phyloP scores from a whole-genome alignment of 64 coral and sea anemone genomes.

The Orbicella faveolata region DNA sequence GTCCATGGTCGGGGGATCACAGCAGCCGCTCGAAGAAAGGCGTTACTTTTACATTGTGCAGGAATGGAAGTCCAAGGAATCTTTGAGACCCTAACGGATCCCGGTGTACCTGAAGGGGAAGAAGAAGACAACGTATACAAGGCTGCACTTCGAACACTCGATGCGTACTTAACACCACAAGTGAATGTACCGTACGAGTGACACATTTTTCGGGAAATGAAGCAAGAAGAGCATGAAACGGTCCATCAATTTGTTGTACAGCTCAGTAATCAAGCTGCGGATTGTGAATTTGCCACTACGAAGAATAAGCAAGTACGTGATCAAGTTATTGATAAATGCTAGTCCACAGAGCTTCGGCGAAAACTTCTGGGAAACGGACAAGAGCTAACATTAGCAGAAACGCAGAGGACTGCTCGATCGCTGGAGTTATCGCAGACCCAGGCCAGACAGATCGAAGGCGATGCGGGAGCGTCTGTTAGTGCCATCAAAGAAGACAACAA shows the following conservation, averaged over 20 bases:
- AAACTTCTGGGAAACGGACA: slow-evolving; percentile 11
- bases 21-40: neutral
- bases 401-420: slow-evolving; percentile 2
- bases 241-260: slow-evolving; percentile 49
- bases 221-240: slow-evolving; percentile 41
- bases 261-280: slow-evolving; percentile 15
- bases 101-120: neutral
- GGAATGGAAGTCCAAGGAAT: slow-evolving; percentile 43
- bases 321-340: slow-evolving; percentile 35
- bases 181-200: slow-evolving; percentile 42
- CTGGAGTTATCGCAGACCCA: slow-evolving; percentile 1
- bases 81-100: slow-evolving; percentile 32
- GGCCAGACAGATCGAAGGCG: neutral
- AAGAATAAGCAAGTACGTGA: slow-evolving; percentile 23
- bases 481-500: slow-evolving; percentile 1
- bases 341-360: slow-evolving; percentile 10
- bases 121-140: neutral
- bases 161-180: slow-evolving; percentile 36
- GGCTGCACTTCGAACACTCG: slow-evolving; percentile 22
- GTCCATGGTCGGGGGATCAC: slow-evolving; percentile 22
- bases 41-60: slow-evolving; percentile 33
- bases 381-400: neutral
- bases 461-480: neutral
- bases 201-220: slow-evolving; percentile 45
- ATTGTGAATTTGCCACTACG: slow-evolving; percentile 39